Evolutionary conservation across 2,888 invertebrate genomes (phyloP).

Genomic region (Callimorpha dominula): DNA sequence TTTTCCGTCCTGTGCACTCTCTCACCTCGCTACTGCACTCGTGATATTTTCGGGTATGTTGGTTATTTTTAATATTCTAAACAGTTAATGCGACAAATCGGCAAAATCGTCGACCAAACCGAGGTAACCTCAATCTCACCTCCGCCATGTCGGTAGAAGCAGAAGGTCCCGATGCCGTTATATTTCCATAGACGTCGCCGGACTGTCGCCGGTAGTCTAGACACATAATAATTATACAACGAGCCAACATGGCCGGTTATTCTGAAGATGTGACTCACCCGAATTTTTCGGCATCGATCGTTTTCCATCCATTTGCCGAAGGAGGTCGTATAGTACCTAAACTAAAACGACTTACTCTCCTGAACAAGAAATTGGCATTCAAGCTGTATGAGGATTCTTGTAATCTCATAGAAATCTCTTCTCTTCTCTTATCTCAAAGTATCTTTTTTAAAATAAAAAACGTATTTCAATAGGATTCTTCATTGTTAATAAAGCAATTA

Average conservation of each 20-base stretch:
- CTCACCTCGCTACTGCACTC: conserved; percentile 73
- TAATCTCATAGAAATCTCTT: neutral
- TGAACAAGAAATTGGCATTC: neutral
- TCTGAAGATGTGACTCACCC: conserved; percentile 80
- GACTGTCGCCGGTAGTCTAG: conserved; percentile 82
- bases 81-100: conserved; percentile 36
- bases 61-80: conserved; percentile 22
- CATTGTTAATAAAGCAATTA: neutral
- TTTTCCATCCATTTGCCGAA: conserved; percentile 68
- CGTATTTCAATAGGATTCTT: neutral
- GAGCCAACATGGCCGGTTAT: conserved; percentile 78
- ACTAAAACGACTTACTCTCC: conserved; percentile 55
- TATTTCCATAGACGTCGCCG: conserved; percentile 76
- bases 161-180: conserved; percentile 66
- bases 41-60: conserved; percentile 76
- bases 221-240: conserved; percentile 81
- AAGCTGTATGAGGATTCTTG: neutral
- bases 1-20: conserved; percentile 81
- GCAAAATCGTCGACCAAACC: conserved; percentile 33
- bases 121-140: conserved; percentile 50
- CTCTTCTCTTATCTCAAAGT: too few relatives aligned
- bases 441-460: neutral
- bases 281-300: conserved; percentile 79
- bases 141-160: conserved; percentile 41
- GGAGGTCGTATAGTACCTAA: conserved; percentile 64